These are phyloP conservation scores for Apodemus speciosus DNA, from an alignment of 2,113 vertebrate species.

Conservation along the genomic window DNA sequence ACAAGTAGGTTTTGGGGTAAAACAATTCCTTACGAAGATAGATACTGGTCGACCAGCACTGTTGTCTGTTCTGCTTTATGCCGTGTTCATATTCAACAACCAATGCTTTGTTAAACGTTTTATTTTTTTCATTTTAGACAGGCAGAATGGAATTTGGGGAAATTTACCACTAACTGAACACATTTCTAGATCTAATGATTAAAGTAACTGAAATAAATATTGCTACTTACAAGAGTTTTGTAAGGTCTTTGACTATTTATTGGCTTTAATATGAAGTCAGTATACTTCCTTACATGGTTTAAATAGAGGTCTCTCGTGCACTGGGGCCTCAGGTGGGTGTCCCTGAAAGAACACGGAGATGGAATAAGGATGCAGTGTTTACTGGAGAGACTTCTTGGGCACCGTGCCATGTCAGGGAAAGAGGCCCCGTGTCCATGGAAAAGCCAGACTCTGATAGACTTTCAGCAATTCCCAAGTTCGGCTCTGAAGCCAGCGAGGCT, in stretches of 20 bases:
- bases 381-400: background rate
- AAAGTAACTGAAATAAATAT: conserved; percentile 50
- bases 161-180: background rate
- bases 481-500: background rate
- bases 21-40: conserved; percentile 40
- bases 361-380: background rate
- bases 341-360: background rate
- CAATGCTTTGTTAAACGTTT: background rate
- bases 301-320: background rate
- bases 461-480: background rate
- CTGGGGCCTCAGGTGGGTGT: background rate
- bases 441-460: background rate
- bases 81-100: background rate
- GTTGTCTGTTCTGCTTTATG: background rate
- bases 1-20: conserved; percentile 16
- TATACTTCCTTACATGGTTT: background rate
- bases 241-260: conserved; percentile 53
- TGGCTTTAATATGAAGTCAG: conserved; percentile 10
- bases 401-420: background rate
- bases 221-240: background rate
- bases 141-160: background rate
- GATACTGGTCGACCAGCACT: background rate
- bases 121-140: conserved; percentile 30
- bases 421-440: background rate
- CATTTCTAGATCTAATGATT: conserved; percentile 20